phyloP scores from a whole-genome alignment of 2,113 vertebrate species.

The Ellobius talpinus region DNA sequence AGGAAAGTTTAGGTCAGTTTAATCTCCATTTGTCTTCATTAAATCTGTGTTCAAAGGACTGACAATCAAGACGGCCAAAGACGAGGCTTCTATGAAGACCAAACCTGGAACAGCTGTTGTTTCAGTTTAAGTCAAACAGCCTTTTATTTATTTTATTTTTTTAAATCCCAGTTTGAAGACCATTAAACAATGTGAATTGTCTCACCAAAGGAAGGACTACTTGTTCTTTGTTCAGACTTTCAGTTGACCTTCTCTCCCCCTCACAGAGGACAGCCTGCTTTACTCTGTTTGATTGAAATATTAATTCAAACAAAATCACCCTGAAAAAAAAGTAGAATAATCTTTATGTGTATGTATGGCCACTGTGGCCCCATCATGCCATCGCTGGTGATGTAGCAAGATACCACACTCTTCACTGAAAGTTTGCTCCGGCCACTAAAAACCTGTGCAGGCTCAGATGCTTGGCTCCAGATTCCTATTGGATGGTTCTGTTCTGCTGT shows the following conservation, averaged over 20 bases:
- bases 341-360: neutral
- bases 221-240: neutral
- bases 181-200: neutral
- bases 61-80: neutral
- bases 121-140: neutral
- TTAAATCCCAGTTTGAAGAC: neutral
- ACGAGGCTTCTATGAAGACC: neutral
- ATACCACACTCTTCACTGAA: neutral
- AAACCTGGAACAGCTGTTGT: neutral
- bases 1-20: neutral
- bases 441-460: neutral
- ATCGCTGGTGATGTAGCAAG: neutral
- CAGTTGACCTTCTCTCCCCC: rapidly evolving
- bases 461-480: no score
- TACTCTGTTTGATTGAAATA: neutral
- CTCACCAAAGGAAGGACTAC: neutral
- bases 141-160: neutral
- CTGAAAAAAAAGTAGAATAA: neutral
- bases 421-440: no score
- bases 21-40: neutral
- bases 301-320: neutral
- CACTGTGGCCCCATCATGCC: neutral
- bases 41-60: neutral
- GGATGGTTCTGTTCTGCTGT: neutral
- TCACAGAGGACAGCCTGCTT: neutral